These are phyloP conservation scores for Plestiodon gilberti DNA, from an alignment of 2,113 vertebrate species.

Conservation along the genomic window DNA sequence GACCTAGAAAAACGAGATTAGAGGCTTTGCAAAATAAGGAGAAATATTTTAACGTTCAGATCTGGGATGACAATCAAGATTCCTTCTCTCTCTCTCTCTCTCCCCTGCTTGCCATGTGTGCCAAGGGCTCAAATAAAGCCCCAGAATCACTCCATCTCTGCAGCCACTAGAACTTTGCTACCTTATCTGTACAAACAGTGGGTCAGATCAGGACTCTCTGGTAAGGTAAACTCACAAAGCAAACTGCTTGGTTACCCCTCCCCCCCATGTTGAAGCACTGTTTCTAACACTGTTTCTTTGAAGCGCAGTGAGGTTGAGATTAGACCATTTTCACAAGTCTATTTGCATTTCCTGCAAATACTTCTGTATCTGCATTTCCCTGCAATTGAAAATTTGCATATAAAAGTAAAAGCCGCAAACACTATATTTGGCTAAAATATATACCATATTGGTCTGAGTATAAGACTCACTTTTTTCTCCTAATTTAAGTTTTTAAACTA, in stretches of 20 bases:
- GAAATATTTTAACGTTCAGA: background rate
- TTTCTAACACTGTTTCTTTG: background rate
- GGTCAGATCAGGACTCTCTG: background rate
- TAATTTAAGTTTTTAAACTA: no score
- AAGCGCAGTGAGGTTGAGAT: background rate
- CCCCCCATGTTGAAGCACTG: background rate
- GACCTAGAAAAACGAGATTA: slow-evolving; percentile 1
- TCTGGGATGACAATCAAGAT: background rate
- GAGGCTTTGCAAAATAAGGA: background rate
- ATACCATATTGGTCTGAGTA: no score
- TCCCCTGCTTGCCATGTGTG: no score
- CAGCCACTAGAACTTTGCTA: background rate
- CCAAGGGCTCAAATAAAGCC: background rate
- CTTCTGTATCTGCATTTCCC: background rate
- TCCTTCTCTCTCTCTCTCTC: background rate
- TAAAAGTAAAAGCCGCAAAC: background rate
- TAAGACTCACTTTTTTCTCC: no score
- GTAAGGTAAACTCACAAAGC: background rate
- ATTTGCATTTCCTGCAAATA: background rate
- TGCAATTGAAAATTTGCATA: background rate
- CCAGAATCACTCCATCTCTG: background rate
- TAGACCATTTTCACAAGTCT: background rate
- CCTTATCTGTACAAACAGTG: background rate
- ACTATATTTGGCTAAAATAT: background rate
- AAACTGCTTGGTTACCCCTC: background rate